Evolutionary conservation across 2,797 vertebrate species (phyloP).

Genomic region (Coregonus ussuriensis): DNA sequence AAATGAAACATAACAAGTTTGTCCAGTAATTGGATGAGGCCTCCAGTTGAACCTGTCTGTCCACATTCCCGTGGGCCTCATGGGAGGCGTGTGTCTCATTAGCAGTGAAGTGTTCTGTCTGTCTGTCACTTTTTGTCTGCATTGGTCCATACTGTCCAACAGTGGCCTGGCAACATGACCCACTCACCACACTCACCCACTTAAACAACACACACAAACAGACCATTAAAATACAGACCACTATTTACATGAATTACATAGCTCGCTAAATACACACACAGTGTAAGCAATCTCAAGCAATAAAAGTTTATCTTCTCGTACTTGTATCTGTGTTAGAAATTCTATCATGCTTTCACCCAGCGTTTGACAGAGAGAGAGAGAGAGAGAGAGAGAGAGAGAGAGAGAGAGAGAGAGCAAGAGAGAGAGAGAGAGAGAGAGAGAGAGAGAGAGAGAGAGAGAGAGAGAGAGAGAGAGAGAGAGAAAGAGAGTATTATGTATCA

Average conservation of each 20-base stretch:
- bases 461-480: constrained; percentile 1
- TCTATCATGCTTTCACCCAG: constrained; percentile 22
- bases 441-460: background rate
- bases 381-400: too few species aligned
- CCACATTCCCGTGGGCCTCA: constrained; percentile 45
- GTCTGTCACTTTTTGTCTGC: constrained; percentile 27
- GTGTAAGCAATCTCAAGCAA: background rate
- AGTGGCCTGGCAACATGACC: constrained; percentile 41
- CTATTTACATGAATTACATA: too few species aligned
- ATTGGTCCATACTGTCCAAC: constrained; percentile 42
- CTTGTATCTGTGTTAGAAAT: background rate
- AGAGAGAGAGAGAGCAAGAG: too few species aligned
- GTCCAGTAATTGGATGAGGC: constrained; percentile 58
- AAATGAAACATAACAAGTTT: constrained; percentile 55
- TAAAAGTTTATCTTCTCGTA: background rate
- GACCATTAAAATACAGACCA: background rate
- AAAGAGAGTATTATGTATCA: constrained; percentile 22
- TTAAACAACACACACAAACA: constrained; percentile 20
- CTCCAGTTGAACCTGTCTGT: constrained; percentile 38
- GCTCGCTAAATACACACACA: background rate
- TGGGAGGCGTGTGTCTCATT: constrained; percentile 63
- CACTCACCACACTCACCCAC: constrained; percentile 13
- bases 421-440: background rate
- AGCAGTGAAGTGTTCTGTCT: constrained; percentile 49
- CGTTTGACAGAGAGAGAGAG: constrained; percentile 36